A percentile compares a stretch with the other conserved stretches of the same genome.
Evolutionary conservation across 2,113 vertebrate species (phyloP).

Genomic region (Desmodus rotundus): DNA sequence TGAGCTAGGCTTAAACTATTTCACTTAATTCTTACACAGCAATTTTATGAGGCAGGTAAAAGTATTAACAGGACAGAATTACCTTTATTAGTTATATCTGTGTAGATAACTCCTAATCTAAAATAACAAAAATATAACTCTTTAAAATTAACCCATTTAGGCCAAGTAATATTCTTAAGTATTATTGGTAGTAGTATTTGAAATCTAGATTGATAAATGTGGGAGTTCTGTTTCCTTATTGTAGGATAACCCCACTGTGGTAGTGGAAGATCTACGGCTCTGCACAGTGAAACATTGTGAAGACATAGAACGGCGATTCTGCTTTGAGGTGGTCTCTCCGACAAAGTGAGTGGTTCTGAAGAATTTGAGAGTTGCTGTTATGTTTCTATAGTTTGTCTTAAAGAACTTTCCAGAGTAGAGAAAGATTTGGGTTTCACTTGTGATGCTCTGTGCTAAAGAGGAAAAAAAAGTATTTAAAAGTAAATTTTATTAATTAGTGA

Average conservation of each 20-base stretch:
- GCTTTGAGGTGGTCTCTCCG: slow-evolving; percentile 98
- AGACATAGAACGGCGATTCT: slow-evolving; percentile 96
- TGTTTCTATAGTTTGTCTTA: not conserved
- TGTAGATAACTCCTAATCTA: not conserved
- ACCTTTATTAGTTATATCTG: not conserved
- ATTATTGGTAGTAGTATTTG: not conserved
- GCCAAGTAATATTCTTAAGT: not conserved
- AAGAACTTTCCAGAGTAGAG: not conserved
- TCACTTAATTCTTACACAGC: not conserved
- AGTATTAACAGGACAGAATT: not conserved
- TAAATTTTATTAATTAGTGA: not conserved
- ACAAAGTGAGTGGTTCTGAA: slow-evolving; percentile 88
- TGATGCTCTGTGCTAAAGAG: not conserved
- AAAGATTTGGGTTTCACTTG: not conserved
- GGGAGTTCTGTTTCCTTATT: not conserved
- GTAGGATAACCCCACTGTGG: slow-evolving; percentile 96
- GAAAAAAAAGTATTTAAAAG: slow-evolving; percentile 11
- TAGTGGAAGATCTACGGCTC: slow-evolving; percentile 94
- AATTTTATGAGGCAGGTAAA: not conserved
- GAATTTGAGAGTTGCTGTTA: not conserved
- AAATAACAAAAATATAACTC: not conserved
- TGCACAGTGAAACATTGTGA: slow-evolving; percentile 98
- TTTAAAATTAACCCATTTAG: slow-evolving; percentile 9
- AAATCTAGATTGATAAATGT: not conserved
- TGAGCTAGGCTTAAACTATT: not conserved